Conservation (phyloP, 2,888 invertebrate species). For the Calameuta idolon region DNA sequence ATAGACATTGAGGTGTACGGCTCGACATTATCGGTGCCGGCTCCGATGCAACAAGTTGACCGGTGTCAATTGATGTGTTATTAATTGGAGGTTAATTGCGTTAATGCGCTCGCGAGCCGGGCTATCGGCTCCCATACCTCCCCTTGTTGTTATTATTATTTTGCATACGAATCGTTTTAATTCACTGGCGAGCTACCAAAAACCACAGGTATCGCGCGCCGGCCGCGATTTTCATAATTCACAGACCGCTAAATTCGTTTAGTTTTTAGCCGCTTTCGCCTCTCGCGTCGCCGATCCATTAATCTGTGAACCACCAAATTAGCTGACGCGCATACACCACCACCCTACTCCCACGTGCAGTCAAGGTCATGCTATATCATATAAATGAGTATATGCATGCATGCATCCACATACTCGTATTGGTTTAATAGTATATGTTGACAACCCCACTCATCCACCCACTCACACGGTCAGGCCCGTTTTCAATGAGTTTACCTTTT, state of each 20-base stretch:
- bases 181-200: slow-evolving; percentile 61
- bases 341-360: slow-evolving; percentile 1
- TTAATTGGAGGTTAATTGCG: slow-evolving; percentile 67
- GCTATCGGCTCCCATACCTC: slow-evolving; percentile 12
- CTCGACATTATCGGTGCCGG: slow-evolving; percentile 55
- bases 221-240: slow-evolving; percentile 64
- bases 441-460: background rate
- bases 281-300: slow-evolving; percentile 5
- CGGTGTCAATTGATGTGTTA: slow-evolving; percentile 66
- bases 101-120: slow-evolving; percentile 58
- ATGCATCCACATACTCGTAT: background rate
- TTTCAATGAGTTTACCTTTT: slow-evolving; percentile 53
- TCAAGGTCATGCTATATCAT: background rate
- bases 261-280: slow-evolving; percentile 42
- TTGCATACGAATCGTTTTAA: slow-evolving; percentile 57
- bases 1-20: slow-evolving; percentile 27
- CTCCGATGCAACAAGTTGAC: slow-evolving; percentile 64
- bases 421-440: background rate
- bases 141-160: slow-evolving; percentile 59
- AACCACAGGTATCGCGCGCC: slow-evolving; percentile 31
- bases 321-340: background rate
- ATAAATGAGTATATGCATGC: background rate
- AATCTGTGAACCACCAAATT: background rate
- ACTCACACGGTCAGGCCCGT: slow-evolving; percentile 29
- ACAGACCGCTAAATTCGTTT: slow-evolving; percentile 61